These are phyloP conservation scores for Drosophila testacea DNA, from an alignment of 2,888 invertebrate species.

Conservation along the genomic window DNA sequence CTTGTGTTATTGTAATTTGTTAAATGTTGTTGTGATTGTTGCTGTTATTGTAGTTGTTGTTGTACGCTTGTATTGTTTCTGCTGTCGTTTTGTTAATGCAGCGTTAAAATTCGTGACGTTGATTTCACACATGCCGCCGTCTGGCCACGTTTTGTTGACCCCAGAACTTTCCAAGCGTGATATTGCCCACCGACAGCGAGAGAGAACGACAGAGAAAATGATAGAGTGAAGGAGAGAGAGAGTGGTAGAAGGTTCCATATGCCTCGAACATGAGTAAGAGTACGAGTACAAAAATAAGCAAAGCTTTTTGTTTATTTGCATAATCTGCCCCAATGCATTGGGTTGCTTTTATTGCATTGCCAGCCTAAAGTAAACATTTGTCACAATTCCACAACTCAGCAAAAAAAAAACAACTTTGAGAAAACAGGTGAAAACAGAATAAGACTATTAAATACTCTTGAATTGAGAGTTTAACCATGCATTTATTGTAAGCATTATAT, in stretches of 20 bases:
- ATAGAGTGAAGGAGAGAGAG: not conserved
- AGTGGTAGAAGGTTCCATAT: slow-evolving; percentile 9
- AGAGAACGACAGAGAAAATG: not conserved
- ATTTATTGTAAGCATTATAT: not conserved
- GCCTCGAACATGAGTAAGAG: slow-evolving; percentile 14
- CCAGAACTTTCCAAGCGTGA: slow-evolving; percentile 66
- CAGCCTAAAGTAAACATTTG: slow-evolving; percentile 41
- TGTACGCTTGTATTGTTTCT: slow-evolving; percentile 32
- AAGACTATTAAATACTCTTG: slow-evolving; percentile 12
- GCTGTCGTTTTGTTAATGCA: slow-evolving; percentile 66
- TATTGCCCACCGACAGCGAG: slow-evolving; percentile 38
- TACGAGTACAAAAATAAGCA: slow-evolving; percentile 40
- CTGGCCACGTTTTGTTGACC: slow-evolving; percentile 65
- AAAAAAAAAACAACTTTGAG: slow-evolving; percentile 1
- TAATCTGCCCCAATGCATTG: slow-evolving; percentile 41
- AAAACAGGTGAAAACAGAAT: slow-evolving; percentile 5
- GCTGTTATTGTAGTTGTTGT: slow-evolving; percentile 28
- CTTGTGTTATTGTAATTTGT: slow-evolving; percentile 31
- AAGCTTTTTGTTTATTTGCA: slow-evolving; percentile 46
- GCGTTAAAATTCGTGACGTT: slow-evolving; percentile 54
- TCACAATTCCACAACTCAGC: slow-evolving; percentile 14
- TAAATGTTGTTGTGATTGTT: slow-evolving; percentile 24
- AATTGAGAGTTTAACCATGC: slow-evolving; percentile 5
- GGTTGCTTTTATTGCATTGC: slow-evolving; percentile 35
- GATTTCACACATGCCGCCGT: slow-evolving; percentile 63